Base-by-base conservation (phyloP, 2,888 invertebrate genomes). In the Dynastes hyllus region DNA sequence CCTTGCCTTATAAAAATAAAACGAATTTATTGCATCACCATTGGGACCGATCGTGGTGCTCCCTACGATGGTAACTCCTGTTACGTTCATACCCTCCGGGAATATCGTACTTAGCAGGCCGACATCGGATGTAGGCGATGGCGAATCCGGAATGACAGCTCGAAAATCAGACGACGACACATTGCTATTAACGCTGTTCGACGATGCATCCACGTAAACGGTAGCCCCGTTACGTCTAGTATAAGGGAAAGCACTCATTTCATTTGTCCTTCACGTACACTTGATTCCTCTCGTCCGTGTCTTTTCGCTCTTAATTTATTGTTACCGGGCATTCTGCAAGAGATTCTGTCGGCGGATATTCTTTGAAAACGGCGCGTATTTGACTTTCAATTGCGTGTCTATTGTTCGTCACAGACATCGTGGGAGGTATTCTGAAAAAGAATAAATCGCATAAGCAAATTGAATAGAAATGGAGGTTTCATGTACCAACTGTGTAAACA, bases 241-340 rank as follows among this genome's bases (percentile, higher is more conserved):
- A 58, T 73, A 58, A 22, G 73, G 58, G 51, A 55, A 73, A 55
- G 58, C 73, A 73, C 73, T 73, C 73, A 73, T 73, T 73, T 73
- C 73, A 40, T 73, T 73, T 73, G 73, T 73, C 73, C 45, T 73
- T 73, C 73, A 73, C 73, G 58, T 40, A 58, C 73, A 73, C 73
- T 73, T 61, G 73, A 73, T 73, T 58, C 73, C 58, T 22, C 27
- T 58, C 58, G 40, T 9, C 40, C 58, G 45, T 40, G 58, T 40
- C 13, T 13, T 53, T 73, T 73, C 40, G 40, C 40, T 37, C 16
- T 73, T 73, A 73, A 73, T 73, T 58, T 58, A 73, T 73, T 53
- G 58, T 73, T 40, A 55, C 40, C 22, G 45, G 40, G 58, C 73
- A 73, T 73, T 58, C 40, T 58, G 58, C 22, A 40, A 58, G 40